Percentiles rank a stretch among this genome's conserved stretches.
Conservation (phyloP, 2,888 invertebrate genomes). For the Cryptophagus acutangulus region DNA sequence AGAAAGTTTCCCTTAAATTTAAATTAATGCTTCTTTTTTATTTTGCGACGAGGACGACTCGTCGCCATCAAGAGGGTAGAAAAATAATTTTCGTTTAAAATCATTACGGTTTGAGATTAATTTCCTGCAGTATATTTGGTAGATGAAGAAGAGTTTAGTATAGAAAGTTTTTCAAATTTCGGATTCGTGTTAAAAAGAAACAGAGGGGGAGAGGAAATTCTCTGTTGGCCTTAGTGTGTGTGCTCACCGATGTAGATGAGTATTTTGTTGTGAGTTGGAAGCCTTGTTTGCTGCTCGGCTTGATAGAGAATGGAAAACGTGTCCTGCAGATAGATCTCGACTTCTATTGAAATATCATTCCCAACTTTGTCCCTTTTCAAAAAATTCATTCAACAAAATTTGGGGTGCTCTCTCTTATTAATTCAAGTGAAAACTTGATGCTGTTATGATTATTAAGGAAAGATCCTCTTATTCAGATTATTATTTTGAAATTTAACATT, state of each 20-base stretch:
- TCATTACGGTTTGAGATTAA: too few relatives aligned
- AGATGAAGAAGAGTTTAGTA: too few relatives aligned
- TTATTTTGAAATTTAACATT: not conserved
- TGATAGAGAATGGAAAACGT: constrained; percentile 35
- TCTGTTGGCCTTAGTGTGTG: too few relatives aligned
- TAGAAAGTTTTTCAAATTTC: too few relatives aligned
- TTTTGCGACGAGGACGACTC: too few relatives aligned
- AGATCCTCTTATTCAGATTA: not conserved
- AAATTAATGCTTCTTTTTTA: too few relatives aligned
- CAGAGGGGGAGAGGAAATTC: too few relatives aligned
- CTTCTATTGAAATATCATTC: constrained; percentile 26
- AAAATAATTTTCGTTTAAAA: too few relatives aligned
- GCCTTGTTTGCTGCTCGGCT: constrained; percentile 31
- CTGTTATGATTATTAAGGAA: not conserved
- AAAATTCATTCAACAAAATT: constrained; percentile 23
- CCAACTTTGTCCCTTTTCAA: constrained; percentile 24
- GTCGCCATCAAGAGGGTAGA: too few relatives aligned
- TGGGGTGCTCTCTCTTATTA: constrained; percentile 18
- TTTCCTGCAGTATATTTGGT: too few relatives aligned
- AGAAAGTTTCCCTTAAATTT: too few relatives aligned
- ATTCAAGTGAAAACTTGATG: constrained; percentile 20
- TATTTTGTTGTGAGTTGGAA: constrained; percentile 32
- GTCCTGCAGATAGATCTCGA: constrained; percentile 32
- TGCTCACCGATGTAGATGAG: constrained; percentile 24
- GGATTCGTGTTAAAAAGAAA: too few relatives aligned